Evolutionary conservation across 2,113 vertebrate species (phyloP).

Genomic region (Cyprinus carpio): DNA sequence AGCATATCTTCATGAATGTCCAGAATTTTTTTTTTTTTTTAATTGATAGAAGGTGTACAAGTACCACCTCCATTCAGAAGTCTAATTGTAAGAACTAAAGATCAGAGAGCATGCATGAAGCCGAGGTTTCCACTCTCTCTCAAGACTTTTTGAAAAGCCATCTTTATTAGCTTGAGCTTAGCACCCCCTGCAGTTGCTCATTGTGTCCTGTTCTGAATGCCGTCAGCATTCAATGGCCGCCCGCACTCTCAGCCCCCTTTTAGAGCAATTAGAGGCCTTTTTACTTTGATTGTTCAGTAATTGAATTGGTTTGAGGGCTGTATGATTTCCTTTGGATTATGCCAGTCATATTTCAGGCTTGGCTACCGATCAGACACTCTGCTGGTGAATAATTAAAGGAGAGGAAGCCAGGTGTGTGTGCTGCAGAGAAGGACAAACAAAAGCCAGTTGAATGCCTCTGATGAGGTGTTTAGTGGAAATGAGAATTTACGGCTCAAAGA

Average conservation of each 20-base stretch:
- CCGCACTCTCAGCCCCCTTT: slow-evolving; percentile 70
- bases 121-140: slow-evolving; percentile 2
- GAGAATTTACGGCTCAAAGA: slow-evolving; percentile 73
- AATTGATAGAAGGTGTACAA: not conserved
- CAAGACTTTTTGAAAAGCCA: slow-evolving; percentile 49
- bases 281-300: slow-evolving; percentile 81
- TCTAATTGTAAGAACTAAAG: slow-evolving; percentile 34
- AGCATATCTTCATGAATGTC: not conserved
- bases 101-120: slow-evolving; percentile 42
- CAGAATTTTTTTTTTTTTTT: not conserved
- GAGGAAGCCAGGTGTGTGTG: slow-evolving; percentile 73
- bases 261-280: slow-evolving; percentile 79
- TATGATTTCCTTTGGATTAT: slow-evolving; percentile 76
- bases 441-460: slow-evolving; percentile 77
- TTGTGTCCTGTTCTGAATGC: slow-evolving; percentile 66
- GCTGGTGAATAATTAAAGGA: slow-evolving; percentile 78
- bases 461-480: slow-evolving; percentile 80
- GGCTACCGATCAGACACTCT: slow-evolving; percentile 75
- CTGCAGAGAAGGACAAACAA: slow-evolving; percentile 66
- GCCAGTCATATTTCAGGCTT: slow-evolving; percentile 74
- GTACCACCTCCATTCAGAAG: slow-evolving; percentile 13
- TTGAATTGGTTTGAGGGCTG: slow-evolving; percentile 78
- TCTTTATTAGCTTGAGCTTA: slow-evolving; percentile 76
- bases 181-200: slow-evolving; percentile 78
- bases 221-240: slow-evolving; percentile 51